Percentiles rank a stretch among this genome's conserved stretches.
Evolutionary conservation across 2,113 vertebrate genomes (phyloP).

Genomic region (Hylia prasina): DNA sequence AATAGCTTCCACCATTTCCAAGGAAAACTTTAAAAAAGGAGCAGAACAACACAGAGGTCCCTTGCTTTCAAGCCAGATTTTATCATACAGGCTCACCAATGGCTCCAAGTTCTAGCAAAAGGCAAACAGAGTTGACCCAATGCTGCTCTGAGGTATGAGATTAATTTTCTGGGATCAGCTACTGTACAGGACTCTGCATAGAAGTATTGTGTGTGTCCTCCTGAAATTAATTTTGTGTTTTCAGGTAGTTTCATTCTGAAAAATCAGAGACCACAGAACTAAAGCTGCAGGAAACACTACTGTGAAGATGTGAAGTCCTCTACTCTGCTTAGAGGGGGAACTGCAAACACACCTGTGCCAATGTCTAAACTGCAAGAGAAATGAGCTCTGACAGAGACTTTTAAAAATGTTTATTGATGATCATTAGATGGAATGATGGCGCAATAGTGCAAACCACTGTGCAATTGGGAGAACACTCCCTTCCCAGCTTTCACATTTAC

Average conservation of each 20-base stretch:
- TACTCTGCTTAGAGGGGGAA: background rate
- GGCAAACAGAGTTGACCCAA: background rate
- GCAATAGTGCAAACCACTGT: slow-evolving; percentile 69
- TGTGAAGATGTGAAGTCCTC: background rate
- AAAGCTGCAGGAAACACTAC: background rate
- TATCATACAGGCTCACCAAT: background rate
- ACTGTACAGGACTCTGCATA: background rate
- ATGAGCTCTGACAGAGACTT: slow-evolving; percentile 17
- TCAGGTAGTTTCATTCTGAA: background rate
- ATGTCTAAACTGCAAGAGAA: background rate
- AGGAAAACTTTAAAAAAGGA: background rate
- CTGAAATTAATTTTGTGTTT: rapidly evolving
- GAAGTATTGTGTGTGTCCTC: rapidly evolving
- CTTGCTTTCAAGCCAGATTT: background rate
- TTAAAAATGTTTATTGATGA: slow-evolving; percentile 73
- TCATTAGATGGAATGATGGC: slow-evolving; percentile 58
- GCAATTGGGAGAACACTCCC: slow-evolving; percentile 45
- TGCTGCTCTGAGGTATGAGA: background rate
- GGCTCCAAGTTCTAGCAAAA: background rate
- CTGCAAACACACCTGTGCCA: background rate
- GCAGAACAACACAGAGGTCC: background rate
- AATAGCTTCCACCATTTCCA: background rate
- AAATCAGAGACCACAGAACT: background rate
- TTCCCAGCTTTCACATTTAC: slow-evolving; percentile 57
- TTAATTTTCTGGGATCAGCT: background rate